Evolutionary conservation across 1,140 invertebrate species (phyloP).

Genomic region (Lutraria rhynchaena): DNA sequence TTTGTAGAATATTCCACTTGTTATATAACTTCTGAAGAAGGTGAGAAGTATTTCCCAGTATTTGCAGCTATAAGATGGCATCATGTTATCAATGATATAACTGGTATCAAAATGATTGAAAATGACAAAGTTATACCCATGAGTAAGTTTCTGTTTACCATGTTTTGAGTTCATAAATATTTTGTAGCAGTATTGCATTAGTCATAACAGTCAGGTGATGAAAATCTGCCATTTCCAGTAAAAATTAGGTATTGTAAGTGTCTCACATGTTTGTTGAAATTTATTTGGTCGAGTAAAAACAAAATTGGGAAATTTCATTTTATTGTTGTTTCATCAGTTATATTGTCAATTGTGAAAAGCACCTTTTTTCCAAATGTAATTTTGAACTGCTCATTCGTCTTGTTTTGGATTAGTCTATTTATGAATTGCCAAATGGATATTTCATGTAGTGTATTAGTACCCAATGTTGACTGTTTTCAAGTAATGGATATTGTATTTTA

Average conservation of each 20-base stretch:
- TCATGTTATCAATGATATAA: conserved; percentile 88
- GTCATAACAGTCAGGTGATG: conserved; percentile 10
- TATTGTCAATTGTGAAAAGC: too few species aligned
- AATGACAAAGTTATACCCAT: conserved; percentile 88
- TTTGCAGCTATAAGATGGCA: conserved; percentile 87
- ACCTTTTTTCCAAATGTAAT: too few species aligned
- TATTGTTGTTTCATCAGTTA: neutral
- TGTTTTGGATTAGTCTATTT: too few species aligned
- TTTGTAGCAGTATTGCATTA: neutral
- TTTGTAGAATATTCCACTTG: neutral
- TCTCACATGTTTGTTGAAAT: too few species aligned
- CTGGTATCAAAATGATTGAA: conserved; percentile 88
- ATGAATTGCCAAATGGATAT: too few species aligned
- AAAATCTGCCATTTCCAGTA: neutral
- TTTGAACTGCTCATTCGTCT: too few species aligned
- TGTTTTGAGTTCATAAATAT: neutral
- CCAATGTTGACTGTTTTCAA: too few species aligned
- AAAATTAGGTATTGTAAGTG: too few species aligned
- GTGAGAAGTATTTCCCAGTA: conserved; percentile 76
- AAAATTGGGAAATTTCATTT: neutral
- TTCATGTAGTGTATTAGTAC: too few species aligned
- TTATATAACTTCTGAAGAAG: conserved; percentile 41
- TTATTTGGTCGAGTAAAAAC: too few species aligned
- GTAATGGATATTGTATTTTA: too few species aligned
- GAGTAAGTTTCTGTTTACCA: conserved; percentile 61